Conservation (phyloP, 2,113 vertebrate genomes). For the Notarius lentiginosus region DNA sequence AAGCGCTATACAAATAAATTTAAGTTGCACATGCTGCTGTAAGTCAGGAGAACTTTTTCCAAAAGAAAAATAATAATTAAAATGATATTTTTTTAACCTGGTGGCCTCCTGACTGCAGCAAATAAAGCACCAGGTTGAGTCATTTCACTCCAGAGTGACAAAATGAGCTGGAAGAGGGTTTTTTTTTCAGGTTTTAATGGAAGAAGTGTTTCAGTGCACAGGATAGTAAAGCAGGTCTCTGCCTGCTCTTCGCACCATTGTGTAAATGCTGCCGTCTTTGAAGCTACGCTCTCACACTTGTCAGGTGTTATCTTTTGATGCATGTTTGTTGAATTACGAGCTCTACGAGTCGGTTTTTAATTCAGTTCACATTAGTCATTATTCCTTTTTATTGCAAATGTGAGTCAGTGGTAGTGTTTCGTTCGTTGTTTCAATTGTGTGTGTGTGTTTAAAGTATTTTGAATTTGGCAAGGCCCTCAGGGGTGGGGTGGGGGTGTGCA, state of each 20-base stretch:
- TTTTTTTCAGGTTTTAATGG: slow-evolving; percentile 1
- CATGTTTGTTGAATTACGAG: not conserved
- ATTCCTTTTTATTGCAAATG: slow-evolving; percentile 6
- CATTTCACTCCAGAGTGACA: not conserved
- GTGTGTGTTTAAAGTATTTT: not conserved
- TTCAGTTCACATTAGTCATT: slow-evolving; percentile 11
- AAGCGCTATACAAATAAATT: too few species aligned
- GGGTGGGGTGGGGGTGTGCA: not conserved
- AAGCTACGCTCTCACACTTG: not conserved
- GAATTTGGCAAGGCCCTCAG: not conserved
- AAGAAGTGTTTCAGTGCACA: not conserved
- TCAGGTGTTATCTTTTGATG: not conserved
- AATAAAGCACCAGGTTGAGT: not conserved
- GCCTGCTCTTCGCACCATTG: not conserved
- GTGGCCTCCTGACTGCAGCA: not conserved
- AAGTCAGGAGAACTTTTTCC: not conserved
- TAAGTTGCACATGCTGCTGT: too few species aligned
- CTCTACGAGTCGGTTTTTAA: not conserved
- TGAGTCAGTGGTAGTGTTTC: not conserved
- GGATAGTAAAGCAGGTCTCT: not conserved
- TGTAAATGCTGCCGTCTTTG: not conserved
- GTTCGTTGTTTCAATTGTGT: slow-evolving; percentile 3
- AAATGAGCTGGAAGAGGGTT: not conserved
- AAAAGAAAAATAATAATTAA: not conserved
- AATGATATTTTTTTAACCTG: not conserved